Percentiles rank a stretch among this genome's conserved stretches.
Evolutionary conservation across 2,113 vertebrate species (phyloP).

Genomic region (Apteryx owenii): DNA sequence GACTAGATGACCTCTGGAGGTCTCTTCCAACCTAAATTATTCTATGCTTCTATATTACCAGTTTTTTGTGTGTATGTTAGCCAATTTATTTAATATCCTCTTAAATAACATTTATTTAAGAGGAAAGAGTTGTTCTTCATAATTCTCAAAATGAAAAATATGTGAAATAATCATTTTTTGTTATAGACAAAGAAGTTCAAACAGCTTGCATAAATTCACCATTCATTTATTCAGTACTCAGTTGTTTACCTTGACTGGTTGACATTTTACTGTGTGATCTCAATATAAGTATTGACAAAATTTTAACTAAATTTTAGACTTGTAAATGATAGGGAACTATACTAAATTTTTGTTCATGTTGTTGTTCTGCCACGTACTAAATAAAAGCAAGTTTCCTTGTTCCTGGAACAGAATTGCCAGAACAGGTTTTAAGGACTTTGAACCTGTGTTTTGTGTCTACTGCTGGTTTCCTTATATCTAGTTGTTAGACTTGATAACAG

Average conservation of each 20-base stretch:
- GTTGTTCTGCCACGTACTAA: background rate
- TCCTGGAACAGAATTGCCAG: background rate
- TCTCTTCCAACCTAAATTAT: background rate
- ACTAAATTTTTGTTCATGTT: background rate
- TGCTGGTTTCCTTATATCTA: background rate
- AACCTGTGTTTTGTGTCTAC: background rate
- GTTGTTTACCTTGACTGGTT: background rate
- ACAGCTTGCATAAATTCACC: background rate
- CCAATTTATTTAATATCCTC: background rate
- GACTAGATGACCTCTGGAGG: background rate
- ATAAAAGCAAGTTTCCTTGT: constrained; percentile 10
- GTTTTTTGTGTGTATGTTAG: background rate
- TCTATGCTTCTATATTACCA: background rate
- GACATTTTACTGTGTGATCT: background rate
- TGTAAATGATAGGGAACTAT: background rate
- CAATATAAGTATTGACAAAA: background rate
- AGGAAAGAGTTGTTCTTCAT: background rate
- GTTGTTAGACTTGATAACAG: background rate
- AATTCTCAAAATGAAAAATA: background rate
- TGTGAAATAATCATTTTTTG: background rate
- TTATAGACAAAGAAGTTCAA: background rate
- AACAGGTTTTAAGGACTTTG: constrained; percentile 10
- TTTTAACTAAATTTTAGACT: background rate
- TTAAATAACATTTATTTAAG: background rate
- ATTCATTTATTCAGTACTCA: background rate